These are phyloP conservation scores for Cydia strobilella DNA, from an alignment of 1,140 invertebrate genomes.

Conservation along the genomic window DNA sequence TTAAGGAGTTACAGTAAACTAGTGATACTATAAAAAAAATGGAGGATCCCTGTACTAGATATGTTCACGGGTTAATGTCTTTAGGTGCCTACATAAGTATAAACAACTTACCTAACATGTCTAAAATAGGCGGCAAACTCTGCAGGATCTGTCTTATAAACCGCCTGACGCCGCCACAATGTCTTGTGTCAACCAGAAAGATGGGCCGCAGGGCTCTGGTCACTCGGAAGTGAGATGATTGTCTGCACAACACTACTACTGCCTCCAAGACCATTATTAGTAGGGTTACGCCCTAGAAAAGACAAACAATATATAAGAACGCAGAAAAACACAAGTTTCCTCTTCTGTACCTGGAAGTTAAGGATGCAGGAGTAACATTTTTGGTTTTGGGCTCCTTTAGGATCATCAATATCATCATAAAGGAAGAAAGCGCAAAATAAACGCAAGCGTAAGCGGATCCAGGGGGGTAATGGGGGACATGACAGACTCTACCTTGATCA, in stretches of 20 bases:
- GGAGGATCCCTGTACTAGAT: too few relatives aligned
- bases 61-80: too few relatives aligned
- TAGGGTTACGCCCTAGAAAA: conserved; percentile 85
- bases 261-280: conserved; percentile 93
- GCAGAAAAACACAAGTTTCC: too few relatives aligned
- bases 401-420: too few relatives aligned
- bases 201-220: conserved; percentile 93
- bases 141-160: conserved; percentile 90
- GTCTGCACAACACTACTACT: conserved; percentile 89
- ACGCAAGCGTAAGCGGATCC: too few relatives aligned
- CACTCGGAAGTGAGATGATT: conserved; percentile 92
- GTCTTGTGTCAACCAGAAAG: conserved; percentile 93
- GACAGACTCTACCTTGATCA: conserved; percentile 86
- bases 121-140: conserved; percentile 92
- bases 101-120: conserved; percentile 86
- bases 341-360: too few relatives aligned
- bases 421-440: too few relatives aligned
- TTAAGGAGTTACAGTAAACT: too few relatives aligned
- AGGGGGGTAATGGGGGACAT: too few relatives aligned
- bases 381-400: too few relatives aligned
- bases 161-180: conserved; percentile 87
- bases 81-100: not conserved
- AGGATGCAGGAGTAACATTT: too few relatives aligned
- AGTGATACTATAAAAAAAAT: too few relatives aligned
- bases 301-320: conserved; percentile 25